Conservation (phyloP, 2,113 vertebrate genomes). For the Deroptyus accipitrinus region DNA sequence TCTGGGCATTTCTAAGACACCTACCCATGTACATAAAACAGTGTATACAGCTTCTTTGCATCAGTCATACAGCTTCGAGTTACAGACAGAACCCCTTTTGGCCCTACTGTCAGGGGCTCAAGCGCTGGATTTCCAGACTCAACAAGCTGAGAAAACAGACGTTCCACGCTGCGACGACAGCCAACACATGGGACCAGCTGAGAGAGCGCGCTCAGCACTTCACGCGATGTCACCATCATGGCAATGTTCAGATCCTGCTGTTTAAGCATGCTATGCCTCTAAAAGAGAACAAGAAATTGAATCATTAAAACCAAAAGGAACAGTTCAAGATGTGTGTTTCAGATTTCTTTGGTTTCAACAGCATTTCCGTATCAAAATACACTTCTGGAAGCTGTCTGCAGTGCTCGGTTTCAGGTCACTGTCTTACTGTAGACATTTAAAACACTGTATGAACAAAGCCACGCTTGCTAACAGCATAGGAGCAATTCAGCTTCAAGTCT, state of each 20-base stretch:
- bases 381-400: neutral
- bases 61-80: constrained; percentile 89
- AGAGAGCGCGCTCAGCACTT: constrained; percentile 88
- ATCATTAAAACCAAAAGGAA: neutral
- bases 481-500: neutral
- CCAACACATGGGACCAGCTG: constrained; percentile 96
- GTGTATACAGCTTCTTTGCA: constrained; percentile 89
- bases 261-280: constrained; percentile 92
- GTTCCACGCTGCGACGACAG: constrained; percentile 94
- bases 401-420: neutral
- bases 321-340: neutral
- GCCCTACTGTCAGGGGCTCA: constrained; percentile 90
- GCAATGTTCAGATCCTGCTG: constrained; percentile 89
- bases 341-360: neutral
- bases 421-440: neutral
- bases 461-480: neutral
- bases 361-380: neutral
- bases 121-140: constrained; percentile 93
- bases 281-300: neutral
- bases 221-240: constrained; percentile 92
- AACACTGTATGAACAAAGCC: neutral
- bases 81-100: constrained; percentile 89
- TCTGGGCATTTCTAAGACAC: neutral
- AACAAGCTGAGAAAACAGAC: constrained; percentile 92
- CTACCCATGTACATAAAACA: constrained; percentile 96